Conservation (phyloP, 1,140 invertebrate genomes). For the Cyrtorhinus lividipennis region DNA sequence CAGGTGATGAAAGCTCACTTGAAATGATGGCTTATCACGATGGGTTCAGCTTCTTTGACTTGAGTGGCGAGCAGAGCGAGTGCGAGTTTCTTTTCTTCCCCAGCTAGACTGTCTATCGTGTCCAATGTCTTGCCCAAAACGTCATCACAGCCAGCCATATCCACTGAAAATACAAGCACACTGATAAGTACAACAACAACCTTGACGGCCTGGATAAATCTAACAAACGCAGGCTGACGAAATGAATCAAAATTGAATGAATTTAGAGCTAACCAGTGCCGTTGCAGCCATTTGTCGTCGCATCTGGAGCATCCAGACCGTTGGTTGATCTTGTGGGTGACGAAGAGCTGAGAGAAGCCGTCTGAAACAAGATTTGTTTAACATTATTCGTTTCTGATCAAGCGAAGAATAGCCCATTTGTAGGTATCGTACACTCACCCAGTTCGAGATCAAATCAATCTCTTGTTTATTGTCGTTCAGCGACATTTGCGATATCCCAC, state of each 20-base stretch:
- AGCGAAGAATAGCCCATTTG: too few relatives aligned
- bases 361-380: conserved; percentile 16
- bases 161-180: neutral
- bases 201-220: neutral
- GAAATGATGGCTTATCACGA: conserved; percentile 39
- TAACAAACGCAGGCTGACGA: neutral
- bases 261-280: neutral
- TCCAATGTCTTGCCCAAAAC: conserved; percentile 23
- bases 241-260: conserved; percentile 1
- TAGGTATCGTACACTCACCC: conserved; percentile 3
- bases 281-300: neutral
- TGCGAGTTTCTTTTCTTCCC: conserved; percentile 31
- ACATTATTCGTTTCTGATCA: too few relatives aligned
- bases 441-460: conserved; percentile 9
- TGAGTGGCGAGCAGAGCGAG: conserved; percentile 32
- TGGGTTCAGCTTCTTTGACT: conserved; percentile 33
- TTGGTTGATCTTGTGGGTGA: conserved; percentile 20
- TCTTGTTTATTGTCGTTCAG: conserved; percentile 26
- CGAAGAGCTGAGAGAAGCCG: conserved; percentile 4
- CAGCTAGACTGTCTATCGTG: conserved; percentile 18
- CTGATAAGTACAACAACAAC: conserved; percentile 6
- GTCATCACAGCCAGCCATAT: conserved; percentile 15
- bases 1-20: conserved; percentile 23
- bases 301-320: conserved; percentile 16
- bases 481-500: conserved; percentile 74